Conservation (phyloP, 2,888 invertebrate species). For the Griposia aprilina region DNA sequence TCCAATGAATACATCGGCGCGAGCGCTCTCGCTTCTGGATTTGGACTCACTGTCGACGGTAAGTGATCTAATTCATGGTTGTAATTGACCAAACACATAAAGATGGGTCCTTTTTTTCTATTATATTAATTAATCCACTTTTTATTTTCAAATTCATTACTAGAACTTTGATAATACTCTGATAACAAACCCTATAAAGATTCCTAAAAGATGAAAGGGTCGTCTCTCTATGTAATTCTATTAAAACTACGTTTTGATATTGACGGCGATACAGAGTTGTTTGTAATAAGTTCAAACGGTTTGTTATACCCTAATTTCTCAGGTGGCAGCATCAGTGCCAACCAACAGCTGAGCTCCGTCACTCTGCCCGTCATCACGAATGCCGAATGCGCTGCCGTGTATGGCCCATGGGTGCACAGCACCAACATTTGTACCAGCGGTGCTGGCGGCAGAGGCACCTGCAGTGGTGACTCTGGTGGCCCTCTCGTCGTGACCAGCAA, state of each 20-base stretch:
- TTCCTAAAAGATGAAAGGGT: not conserved
- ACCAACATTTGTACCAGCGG: conserved; percentile 80
- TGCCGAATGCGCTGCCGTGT: conserved; percentile 72
- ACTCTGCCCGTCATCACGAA: conserved; percentile 71
- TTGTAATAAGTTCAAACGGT: not conserved
- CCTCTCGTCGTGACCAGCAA: conserved; percentile 65
- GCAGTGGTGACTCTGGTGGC: conserved; percentile 78
- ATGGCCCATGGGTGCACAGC: conserved; percentile 63
- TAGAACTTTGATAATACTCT: not conserved
- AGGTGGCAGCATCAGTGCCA: conserved; percentile 70
- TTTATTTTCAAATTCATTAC: not conserved
- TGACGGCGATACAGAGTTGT: no score
- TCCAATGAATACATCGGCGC: conserved; percentile 66
- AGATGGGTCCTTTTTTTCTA: no score
- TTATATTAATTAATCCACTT: no score
- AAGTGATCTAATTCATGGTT: conserved; percentile 41
- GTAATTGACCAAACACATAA: not conserved
- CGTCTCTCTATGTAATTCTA: no score
- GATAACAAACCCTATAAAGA: not conserved
- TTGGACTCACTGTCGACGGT: conserved; percentile 76
- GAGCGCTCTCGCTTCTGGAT: conserved; percentile 77
- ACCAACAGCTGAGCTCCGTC: conserved; percentile 76
- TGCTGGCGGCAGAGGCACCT: conserved; percentile 73
- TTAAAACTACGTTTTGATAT: not conserved
- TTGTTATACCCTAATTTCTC: not conserved